Evolutionary conservation across 2,113 vertebrate genomes (phyloP), one percentile per base, ranked within the genome.

Genomic region (Alectura lathami): DNA sequence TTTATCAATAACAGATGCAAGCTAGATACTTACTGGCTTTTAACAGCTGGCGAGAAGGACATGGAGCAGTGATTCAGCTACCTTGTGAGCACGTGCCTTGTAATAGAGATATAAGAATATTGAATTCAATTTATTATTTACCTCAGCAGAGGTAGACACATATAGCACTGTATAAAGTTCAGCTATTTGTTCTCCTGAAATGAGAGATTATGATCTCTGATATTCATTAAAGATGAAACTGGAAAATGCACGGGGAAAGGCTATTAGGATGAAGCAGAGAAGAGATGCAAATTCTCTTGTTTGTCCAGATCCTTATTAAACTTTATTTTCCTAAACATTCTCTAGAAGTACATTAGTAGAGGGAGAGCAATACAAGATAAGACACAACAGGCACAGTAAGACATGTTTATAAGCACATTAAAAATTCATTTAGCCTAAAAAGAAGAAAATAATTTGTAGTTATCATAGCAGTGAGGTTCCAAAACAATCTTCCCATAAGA

Each of bases 61-160:
- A 67, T 51, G 75, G 87, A 79, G 11, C 6, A 93, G 43, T 93
- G 94, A 96, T 79, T 96, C 92, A 94, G 75, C 93, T 93, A 88
- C 88, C 93, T 76, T 89, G 67, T 91, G 93, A 94, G 30, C 36
- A 73, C 94, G 78, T 95, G 66, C 90, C 86, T 94, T 64, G 24
- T 73, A 43, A 60, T 24, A 79, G 57, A 47, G 32, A 43, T 43
- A 51, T 43, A 22, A 88, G 53, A 17, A 63, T 26, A 11, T 40
- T 60, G 73, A 67, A 83, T 89, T 89, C 21, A 32, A 60, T 91
- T 79, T 80, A 29, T 77, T 72, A 1, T 82, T 94, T 93, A 83
- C 70, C 70, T 91, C 83, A 91, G 48, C 30, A 88, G 70, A 88
- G 29, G 70, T 76, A 88, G 66, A 56, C 11, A 34, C 34, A 72